A percentile compares a stretch with the other conserved stretches of the same genome.
phyloP scores from a whole-genome alignment of 2,797 vertebrate genomes.

The Pseudotriccus pelzelni region DNA sequence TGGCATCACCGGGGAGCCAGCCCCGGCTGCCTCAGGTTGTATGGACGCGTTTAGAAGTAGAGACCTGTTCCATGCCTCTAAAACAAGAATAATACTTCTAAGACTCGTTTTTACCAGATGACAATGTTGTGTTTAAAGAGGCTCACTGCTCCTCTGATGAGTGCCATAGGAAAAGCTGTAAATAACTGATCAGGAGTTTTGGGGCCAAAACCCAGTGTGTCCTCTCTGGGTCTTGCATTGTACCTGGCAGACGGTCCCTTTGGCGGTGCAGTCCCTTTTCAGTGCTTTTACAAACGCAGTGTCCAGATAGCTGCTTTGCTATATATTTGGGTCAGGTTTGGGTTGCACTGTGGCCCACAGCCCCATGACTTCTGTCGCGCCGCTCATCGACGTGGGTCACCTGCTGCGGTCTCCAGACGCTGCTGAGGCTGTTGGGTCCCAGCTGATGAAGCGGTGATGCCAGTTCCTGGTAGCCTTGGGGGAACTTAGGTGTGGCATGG shows the following conservation, averaged over 20 bases:
- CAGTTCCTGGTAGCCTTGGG: not conserved
- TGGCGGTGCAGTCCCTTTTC: not conserved
- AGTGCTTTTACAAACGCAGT: not conserved
- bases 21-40: not conserved
- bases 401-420: not conserved
- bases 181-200: not conserved
- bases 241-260: not conserved
- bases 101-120: not conserved
- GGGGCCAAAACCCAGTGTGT: not conserved
- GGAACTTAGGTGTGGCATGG: not conserved
- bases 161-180: not conserved
- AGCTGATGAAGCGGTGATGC: not conserved
- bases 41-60: not conserved
- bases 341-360: not conserved
- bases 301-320: not conserved
- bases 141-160: not conserved
- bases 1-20: not conserved
- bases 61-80: not conserved
- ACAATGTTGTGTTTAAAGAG: not conserved
- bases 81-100: not conserved
- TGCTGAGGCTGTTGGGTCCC: not conserved
- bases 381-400: rapidly evolving
- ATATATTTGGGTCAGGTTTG: not conserved
- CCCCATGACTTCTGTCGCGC: not conserved
- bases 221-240: not conserved